A percentile compares a stretch with the other conserved stretches of the same genome.
These are phyloP conservation scores for Oppia nitens DNA, from an alignment of 1,140 invertebrate species.

Conservation along the genomic window DNA sequence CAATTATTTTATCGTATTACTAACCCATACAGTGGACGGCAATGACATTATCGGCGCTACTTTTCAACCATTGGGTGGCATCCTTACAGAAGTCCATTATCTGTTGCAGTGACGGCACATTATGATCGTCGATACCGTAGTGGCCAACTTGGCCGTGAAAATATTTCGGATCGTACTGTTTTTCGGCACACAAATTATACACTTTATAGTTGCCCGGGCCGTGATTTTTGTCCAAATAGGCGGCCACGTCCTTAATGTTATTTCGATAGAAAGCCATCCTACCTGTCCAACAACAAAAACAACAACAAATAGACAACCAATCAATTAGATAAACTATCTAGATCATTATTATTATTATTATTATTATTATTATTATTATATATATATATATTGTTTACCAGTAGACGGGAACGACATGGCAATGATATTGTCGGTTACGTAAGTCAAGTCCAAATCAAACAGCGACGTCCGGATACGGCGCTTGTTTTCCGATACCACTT, in stretches of 20 bases:
- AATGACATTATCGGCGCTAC: conserved; percentile 37
- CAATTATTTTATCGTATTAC: background rate
- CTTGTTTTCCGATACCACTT: conserved; percentile 41
- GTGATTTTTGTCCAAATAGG: conserved; percentile 41
- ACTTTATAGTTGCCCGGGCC: conserved; percentile 37
- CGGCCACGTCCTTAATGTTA: conserved; percentile 38
- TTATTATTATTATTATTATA: background rate
- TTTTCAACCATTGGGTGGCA: conserved; percentile 34
- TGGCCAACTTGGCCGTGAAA: conserved; percentile 39
- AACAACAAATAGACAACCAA: no score
- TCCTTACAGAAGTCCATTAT: conserved; percentile 34
- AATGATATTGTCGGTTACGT: conserved; percentile 38
- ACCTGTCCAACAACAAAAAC: background rate
- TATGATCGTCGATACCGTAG: conserved; percentile 42
- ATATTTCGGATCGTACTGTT: conserved; percentile 36
- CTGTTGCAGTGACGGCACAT: conserved; percentile 39
- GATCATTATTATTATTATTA: no score
- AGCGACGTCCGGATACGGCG: conserved; percentile 37
- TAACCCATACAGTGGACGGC: conserved; percentile 43
- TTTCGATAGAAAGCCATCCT: conserved; percentile 40
- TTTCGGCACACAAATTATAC: conserved; percentile 43
- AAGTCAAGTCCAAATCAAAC: conserved; percentile 42
- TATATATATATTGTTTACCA: conserved; percentile 21
- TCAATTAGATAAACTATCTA: no score
- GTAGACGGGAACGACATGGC: conserved; percentile 44